Percentiles rank a stretch among this genome's conserved stretches.
Evolutionary conservation across 2,888 invertebrate genomes (phyloP).

Genomic region (Hedychridium roseum): DNA sequence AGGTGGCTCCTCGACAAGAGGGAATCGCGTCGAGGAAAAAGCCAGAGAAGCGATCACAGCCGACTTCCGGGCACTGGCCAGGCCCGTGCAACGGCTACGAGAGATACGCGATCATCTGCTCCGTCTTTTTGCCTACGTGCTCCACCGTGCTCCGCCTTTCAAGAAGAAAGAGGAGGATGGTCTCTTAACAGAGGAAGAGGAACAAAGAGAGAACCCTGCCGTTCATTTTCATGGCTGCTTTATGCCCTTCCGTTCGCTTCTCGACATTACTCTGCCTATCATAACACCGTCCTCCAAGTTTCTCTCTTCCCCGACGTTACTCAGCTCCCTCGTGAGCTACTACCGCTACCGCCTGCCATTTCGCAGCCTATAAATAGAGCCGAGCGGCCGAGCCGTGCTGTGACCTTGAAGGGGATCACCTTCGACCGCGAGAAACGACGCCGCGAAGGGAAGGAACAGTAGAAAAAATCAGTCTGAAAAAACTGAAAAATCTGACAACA

Average conservation of each 20-base stretch:
- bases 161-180: no score
- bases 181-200: no score
- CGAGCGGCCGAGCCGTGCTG: constrained; percentile 18
- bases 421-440: no score
- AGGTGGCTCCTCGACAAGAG: constrained; percentile 3
- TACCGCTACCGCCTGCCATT: constrained; percentile 7
- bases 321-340: constrained; percentile 7
- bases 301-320: no score
- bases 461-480: no score
- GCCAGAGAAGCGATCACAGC: constrained; percentile 4
- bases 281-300: no score
- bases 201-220: constrained; percentile 5
- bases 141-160: constrained; percentile 12
- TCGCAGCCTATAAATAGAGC: constrained; percentile 35
- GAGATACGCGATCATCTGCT: not conserved
- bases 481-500: no score
- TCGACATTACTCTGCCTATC: no score
- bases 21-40: constrained; percentile 4
- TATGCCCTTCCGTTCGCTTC: constrained; percentile 11
- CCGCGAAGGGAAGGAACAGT: no score
- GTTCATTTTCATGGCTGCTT: constrained; percentile 28
- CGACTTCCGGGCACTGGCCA: constrained; percentile 13
- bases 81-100: not conserved
- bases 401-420: constrained; percentile 36
- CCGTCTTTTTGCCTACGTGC: constrained; percentile 11